Evolutionary conservation across 2,113 vertebrate genomes (phyloP).

Genomic region (Heliornis fulica): DNA sequence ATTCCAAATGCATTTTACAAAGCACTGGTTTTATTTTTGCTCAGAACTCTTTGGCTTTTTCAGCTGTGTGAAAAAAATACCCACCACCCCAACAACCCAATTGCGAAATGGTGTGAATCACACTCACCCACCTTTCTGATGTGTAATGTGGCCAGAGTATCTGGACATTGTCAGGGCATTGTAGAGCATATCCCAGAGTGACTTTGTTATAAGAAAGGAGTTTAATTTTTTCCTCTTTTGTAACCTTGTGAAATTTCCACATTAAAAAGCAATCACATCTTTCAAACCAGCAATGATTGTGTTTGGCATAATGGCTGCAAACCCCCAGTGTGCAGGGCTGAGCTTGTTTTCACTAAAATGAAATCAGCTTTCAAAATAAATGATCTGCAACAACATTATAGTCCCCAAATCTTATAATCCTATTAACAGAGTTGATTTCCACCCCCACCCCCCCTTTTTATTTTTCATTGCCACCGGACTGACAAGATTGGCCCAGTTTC

Average conservation of each 20-base stretch:
- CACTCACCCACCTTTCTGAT: slow-evolving; percentile 68
- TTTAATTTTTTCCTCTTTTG: slow-evolving; percentile 71
- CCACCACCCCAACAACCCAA: not conserved
- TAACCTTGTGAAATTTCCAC: slow-evolving; percentile 76
- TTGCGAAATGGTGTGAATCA: slow-evolving; percentile 68
- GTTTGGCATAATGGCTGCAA: slow-evolving; percentile 75
- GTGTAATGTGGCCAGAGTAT: slow-evolving; percentile 57
- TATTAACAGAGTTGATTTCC: slow-evolving; percentile 74
- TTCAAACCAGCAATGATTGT: slow-evolving; percentile 79
- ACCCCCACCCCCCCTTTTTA: too few relatives aligned
- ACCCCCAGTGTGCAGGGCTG: slow-evolving; percentile 71
- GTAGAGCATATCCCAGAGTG: slow-evolving; percentile 69
- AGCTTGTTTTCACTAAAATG: slow-evolving; percentile 78
- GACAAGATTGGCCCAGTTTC: slow-evolving; percentile 71
- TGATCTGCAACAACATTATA: slow-evolving; percentile 75
- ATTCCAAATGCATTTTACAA: slow-evolving; percentile 44
- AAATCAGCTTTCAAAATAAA: slow-evolving; percentile 85
- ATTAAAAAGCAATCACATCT: slow-evolving; percentile 79
- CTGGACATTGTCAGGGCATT: slow-evolving; percentile 83
- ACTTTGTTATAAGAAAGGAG: slow-evolving; percentile 75
- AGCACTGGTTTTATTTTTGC: slow-evolving; percentile 60
- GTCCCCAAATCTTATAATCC: slow-evolving; percentile 79
- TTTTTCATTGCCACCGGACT: slow-evolving; percentile 61
- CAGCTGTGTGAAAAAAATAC: slow-evolving; percentile 62
- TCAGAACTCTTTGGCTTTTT: slow-evolving; percentile 56